Evolutionary conservation across 2,113 vertebrate species (phyloP).

Genomic region (Narcine bancroftii): DNA sequence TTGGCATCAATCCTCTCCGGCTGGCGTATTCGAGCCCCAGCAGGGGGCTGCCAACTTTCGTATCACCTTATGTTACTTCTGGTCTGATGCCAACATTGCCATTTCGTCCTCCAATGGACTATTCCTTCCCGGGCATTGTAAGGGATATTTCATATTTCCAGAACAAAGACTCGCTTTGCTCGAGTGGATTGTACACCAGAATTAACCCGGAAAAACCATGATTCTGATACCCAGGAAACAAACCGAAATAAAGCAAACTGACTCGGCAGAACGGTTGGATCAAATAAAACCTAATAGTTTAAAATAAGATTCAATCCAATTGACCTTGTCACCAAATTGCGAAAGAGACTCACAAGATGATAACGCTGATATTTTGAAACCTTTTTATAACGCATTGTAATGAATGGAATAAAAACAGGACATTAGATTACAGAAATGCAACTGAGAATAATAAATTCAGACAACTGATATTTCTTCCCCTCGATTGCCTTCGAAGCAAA

Average conservation of each 20-base stretch:
- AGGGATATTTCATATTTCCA: slow-evolving; percentile 63
- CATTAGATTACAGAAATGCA: background rate
- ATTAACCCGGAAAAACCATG: slow-evolving; percentile 55
- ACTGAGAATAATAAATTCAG: background rate
- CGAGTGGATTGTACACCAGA: slow-evolving; percentile 53
- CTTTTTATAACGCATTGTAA: background rate
- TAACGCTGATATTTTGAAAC: background rate
- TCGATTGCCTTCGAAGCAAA: no score
- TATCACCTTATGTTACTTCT: slow-evolving; percentile 67
- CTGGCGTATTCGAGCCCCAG: slow-evolving; percentile 64
- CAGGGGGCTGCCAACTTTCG: slow-evolving; percentile 57
- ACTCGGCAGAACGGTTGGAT: no score
- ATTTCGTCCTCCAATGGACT: slow-evolving; percentile 63
- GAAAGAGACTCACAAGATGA: background rate
- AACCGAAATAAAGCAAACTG: background rate
- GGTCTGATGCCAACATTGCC: slow-evolving; percentile 69
- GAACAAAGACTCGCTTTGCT: slow-evolving; percentile 58
- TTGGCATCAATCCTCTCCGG: slow-evolving; percentile 62
- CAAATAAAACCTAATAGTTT: background rate
- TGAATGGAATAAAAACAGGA: background rate
- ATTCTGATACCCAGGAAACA: background rate
- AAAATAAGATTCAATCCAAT: background rate
- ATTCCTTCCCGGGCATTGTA: slow-evolving; percentile 64
- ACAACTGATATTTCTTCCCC: background rate
- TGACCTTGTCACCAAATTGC: background rate